Evolutionary conservation across 2,888 invertebrate genomes (phyloP).

Genomic region (Metacarcinus magister): DNA sequence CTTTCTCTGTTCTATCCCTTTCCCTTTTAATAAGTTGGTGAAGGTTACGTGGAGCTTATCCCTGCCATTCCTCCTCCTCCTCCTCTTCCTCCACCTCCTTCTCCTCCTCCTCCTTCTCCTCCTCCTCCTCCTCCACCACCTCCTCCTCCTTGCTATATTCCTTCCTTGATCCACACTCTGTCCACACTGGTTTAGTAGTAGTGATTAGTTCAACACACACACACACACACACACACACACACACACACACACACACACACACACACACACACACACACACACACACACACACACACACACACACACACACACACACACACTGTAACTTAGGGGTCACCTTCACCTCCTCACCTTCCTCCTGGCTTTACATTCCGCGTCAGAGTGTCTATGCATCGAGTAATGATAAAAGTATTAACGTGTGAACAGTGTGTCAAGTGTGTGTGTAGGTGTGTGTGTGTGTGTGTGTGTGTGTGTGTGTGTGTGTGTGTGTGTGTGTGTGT

Average conservation of each 20-base stretch:
- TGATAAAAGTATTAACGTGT: neutral
- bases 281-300: conserved; percentile 26
- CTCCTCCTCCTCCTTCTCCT: conserved; percentile 42
- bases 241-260: no score
- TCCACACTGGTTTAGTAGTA: no score
- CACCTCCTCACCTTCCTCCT: neutral
- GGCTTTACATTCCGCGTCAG: neutral
- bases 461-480: no score
- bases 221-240: no score
- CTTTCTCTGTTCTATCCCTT: neutral
- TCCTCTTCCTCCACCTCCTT: neutral
- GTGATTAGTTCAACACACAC: no score
- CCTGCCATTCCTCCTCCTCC: neutral
- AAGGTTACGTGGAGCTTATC: neutral
- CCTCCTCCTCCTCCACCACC: neutral
- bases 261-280: neutral
- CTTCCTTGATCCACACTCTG: no score
- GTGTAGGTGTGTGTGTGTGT: no score
- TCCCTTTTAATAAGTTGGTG: neutral
- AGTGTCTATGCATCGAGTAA: neutral
- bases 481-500: no score
- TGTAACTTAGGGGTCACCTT: neutral
- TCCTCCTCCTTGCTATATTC: neutral
- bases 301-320: neutral
- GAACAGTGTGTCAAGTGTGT: no score